These are phyloP conservation scores for Alces alces DNA, from an alignment of 2,113 vertebrate species.

Conservation along the genomic window DNA sequence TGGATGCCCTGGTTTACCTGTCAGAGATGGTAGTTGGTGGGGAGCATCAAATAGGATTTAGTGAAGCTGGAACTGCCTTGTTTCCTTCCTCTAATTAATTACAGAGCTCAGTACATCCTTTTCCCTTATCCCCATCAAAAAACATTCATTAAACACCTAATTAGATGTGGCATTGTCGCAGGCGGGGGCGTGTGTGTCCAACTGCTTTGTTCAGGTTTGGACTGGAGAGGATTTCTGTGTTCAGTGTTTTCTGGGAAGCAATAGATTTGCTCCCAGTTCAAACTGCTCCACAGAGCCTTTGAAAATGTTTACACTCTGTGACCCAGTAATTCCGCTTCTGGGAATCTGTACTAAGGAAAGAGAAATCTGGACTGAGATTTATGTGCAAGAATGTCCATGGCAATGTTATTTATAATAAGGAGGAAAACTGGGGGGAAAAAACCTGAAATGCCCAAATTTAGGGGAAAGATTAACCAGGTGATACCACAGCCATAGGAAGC, in stretches of 20 bases:
- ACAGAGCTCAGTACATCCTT: slow-evolving; percentile 41
- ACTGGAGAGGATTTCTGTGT: slow-evolving; percentile 52
- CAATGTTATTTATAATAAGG: slow-evolving; percentile 34
- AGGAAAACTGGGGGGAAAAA: background rate
- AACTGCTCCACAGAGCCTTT: slow-evolving; percentile 41
- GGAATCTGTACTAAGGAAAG: slow-evolving; percentile 56
- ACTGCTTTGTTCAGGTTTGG: slow-evolving; percentile 27
- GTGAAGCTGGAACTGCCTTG: background rate
- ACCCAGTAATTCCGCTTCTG: slow-evolving; percentile 67
- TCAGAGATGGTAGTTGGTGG: background rate
- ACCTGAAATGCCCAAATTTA: background rate
- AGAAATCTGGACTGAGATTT: slow-evolving; percentile 53
- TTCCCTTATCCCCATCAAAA: slow-evolving; percentile 42
- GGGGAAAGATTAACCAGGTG: background rate
- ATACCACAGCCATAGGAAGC: background rate
- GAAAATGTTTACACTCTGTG: slow-evolving; percentile 64
- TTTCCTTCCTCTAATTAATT: slow-evolving; percentile 65
- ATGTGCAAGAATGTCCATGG: slow-evolving; percentile 15
- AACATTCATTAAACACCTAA: slow-evolving; percentile 56
- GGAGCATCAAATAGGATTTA: background rate
- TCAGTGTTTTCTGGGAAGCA: slow-evolving; percentile 53
- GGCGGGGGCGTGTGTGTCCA: background rate
- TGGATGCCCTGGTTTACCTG: slow-evolving; percentile 14
- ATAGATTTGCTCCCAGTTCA: slow-evolving; percentile 59
- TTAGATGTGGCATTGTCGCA: slow-evolving; percentile 47